Conservation (phyloP, 2,113 vertebrate species). For the Nansenia antarctica region DNA sequence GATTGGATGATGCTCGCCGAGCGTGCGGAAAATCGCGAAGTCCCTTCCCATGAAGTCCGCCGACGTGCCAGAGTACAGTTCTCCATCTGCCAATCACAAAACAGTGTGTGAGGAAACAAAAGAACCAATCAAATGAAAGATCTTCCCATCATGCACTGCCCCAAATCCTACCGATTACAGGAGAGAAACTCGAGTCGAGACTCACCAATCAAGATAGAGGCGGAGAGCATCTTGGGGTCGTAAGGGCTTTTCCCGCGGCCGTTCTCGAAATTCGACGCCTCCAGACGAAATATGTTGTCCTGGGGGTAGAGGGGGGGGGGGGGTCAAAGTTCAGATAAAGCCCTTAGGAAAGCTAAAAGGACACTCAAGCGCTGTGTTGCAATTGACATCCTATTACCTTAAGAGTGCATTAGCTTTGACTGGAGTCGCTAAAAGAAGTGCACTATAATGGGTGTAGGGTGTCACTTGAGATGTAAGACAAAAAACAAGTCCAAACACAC, state of each 20-base stretch:
- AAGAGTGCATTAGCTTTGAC: conserved; percentile 13
- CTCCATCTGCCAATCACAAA: conserved; percentile 82
- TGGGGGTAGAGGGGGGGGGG: conserved; percentile 64
- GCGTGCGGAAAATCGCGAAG: conserved; percentile 96
- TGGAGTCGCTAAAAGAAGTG: background rate
- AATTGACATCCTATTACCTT: conserved; percentile 42
- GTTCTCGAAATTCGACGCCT: conserved; percentile 87
- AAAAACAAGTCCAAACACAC: too few species aligned
- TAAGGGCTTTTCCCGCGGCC: conserved; percentile 97
- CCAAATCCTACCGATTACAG: conserved; percentile 27
- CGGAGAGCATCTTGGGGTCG: conserved; percentile 94
- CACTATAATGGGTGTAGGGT: background rate
- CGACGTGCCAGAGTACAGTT: conserved; percentile 95
- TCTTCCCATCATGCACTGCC: background rate
- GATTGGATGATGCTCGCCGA: conserved; percentile 94
- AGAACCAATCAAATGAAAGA: conserved; percentile 12
- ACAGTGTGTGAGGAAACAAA: conserved; percentile 28
- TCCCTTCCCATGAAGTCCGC: conserved; percentile 99
- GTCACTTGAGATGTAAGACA: background rate
- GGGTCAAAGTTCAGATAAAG: conserved; percentile 53
- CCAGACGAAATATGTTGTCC: conserved; percentile 94
- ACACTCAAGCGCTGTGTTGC: conserved; percentile 46
- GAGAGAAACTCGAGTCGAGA: conserved; percentile 21
- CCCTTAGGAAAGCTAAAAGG: conserved; percentile 33
- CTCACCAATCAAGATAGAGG: conserved; percentile 92